phyloP scores from a whole-genome alignment of 1,140 invertebrate species.

The Asbolus verrucosus region DNA sequence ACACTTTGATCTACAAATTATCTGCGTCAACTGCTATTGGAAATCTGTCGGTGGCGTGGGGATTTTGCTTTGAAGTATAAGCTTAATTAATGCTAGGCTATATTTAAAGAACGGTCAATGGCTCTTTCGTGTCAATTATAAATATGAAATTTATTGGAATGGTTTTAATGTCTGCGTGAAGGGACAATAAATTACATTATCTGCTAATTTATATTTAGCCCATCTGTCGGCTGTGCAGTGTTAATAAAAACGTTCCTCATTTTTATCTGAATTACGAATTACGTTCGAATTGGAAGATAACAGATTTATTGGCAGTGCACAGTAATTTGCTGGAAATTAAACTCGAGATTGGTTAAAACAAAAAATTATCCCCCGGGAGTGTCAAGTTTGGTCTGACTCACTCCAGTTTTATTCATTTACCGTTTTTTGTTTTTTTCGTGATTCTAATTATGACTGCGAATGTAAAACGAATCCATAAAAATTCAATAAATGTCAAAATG shows the following conservation, averaged over 20 bases:
- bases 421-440: conserved; percentile 11
- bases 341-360: conserved; percentile 8
- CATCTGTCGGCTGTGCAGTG: background rate
- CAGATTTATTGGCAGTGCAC: conserved; percentile 16
- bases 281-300: conserved; percentile 1
- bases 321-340: conserved; percentile 12
- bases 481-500: too few species aligned
- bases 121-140: conserved; percentile 8
- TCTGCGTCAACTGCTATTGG: background rate
- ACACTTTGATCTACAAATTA: conserved; percentile 28
- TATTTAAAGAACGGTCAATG: conserved; percentile 7
- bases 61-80: conserved; percentile 5
- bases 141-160: background rate
- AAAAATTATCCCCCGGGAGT: conserved; percentile 4
- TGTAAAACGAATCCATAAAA: too few species aligned
- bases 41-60: background rate
- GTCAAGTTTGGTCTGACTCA: background rate
- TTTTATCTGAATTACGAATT: conserved; percentile 17
- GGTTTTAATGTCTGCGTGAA: background rate
- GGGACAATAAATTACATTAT: conserved; percentile 5
- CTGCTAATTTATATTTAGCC: conserved; percentile 16
- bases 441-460: too few species aligned
- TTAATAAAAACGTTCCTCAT: conserved; percentile 13
- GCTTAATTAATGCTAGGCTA: background rate
- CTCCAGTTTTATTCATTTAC: background rate